phyloP scores from a whole-genome alignment of 2,113 vertebrate genomes.

The Jaculus jaculus region DNA sequence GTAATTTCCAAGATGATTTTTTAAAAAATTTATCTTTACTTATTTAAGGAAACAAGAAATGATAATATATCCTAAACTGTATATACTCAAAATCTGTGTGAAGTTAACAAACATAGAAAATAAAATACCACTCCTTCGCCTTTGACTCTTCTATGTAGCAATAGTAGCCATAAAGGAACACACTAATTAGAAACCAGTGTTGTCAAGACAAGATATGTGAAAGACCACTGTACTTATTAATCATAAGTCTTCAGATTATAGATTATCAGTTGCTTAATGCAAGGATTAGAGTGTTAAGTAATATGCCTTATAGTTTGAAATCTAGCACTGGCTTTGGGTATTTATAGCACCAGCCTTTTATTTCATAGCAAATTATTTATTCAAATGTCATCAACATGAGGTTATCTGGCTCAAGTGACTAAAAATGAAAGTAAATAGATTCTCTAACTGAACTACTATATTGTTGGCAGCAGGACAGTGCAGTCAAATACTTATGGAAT shows the following conservation, averaged over 20 bases:
- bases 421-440: neutral
- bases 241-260: neutral
- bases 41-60: conserved; percentile 1
- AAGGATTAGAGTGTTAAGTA: conserved; percentile 3
- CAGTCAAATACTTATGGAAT: neutral
- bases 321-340: neutral
- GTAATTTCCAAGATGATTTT: neutral
- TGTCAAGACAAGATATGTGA: neutral
- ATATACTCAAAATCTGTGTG: neutral
- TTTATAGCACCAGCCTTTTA: neutral
- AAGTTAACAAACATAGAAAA: conserved; percentile 39
- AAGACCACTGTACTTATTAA: neutral
- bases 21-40: conserved; percentile 46
- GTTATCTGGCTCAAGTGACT: conserved; percentile 1
- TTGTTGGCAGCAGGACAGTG: neutral
- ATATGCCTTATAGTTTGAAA: conserved; percentile 25
- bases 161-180: neutral
- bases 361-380: conserved; percentile 1
- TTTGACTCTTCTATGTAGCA: neutral
- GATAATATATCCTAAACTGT: conserved; percentile 8
- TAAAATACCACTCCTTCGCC: neutral
- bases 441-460: neutral
- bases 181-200: neutral
- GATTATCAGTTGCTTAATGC: neutral
- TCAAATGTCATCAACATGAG: neutral